These are phyloP conservation scores for Caenorhabditis sulstoni DNA, from an alignment of 2,888 invertebrate species.

Conservation along the genomic window DNA sequence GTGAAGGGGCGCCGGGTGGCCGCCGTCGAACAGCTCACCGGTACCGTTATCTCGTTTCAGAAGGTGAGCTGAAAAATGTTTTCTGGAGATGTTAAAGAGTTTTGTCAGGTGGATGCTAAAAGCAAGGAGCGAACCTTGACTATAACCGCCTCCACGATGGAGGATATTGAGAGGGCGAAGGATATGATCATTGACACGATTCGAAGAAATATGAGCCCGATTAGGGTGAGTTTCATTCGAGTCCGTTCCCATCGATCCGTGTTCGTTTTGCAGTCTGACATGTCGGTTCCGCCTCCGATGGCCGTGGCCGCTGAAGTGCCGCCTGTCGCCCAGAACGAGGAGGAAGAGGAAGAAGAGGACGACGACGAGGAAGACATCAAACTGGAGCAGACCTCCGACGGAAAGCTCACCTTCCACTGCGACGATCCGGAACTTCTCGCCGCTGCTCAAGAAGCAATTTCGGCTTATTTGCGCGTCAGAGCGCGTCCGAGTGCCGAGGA, in stretches of 20 bases:
- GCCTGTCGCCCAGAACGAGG: slow-evolving; percentile 32
- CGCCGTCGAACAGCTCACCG: slow-evolving; percentile 98
- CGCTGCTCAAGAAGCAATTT: slow-evolving; percentile 76
- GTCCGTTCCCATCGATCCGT: too few relatives aligned
- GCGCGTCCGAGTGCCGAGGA: slow-evolving; percentile 68
- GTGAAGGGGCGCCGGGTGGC: slow-evolving; percentile 91
- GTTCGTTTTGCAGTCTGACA: slow-evolving; percentile 29
- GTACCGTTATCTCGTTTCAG: slow-evolving; percentile 98
- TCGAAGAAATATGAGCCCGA: slow-evolving; percentile 89
- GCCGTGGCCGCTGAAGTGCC: neutral
- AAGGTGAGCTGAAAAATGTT: slow-evolving; percentile 83
- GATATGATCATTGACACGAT: slow-evolving; percentile 95
- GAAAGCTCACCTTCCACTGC: slow-evolving; percentile 75
- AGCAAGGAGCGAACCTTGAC: slow-evolving; percentile 95
- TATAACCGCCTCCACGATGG: slow-evolving; percentile 94
- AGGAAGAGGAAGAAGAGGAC: slow-evolving; percentile 63
- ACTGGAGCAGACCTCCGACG: slow-evolving; percentile 74
- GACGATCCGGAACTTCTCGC: slow-evolving; percentile 74
- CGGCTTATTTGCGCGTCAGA: slow-evolving; percentile 71
- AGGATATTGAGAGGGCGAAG: slow-evolving; percentile 93
- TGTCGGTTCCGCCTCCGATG: slow-evolving; percentile 37
- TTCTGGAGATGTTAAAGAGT: too few relatives aligned
- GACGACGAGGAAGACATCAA: slow-evolving; percentile 72
- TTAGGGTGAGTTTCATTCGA: slow-evolving; percentile 47
- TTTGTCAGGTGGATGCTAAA: slow-evolving; percentile 87